Base-by-base conservation (phyloP, 2,797 vertebrate genomes). In the Chlorospingus flavigularis region DNA sequence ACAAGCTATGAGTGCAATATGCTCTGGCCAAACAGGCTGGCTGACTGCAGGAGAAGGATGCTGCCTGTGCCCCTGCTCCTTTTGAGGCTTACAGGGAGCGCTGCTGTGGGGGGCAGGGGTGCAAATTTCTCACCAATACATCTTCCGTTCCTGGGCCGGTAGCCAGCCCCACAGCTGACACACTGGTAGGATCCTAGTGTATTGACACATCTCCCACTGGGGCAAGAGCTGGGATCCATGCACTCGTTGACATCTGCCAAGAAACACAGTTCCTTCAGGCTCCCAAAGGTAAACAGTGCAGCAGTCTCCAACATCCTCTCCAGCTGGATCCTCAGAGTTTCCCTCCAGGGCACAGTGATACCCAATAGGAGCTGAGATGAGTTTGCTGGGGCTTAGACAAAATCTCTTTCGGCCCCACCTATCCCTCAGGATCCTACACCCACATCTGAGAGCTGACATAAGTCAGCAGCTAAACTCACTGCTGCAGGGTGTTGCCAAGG, bases 181-280 rank as follows among this genome's bases (percentile, higher is more conserved):
- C 98, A 99, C 31, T 96, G 95, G 94, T 98, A 99, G 35, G 99
- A 99, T 23, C 99, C 99, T 2, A 91, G 95, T 0, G 98, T 95
- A 96, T 99, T 99, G 90, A 98, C 91, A 92, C 99, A 99, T 97
- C 98, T 98, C 90, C 98, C 98, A 1, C 93, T 97, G 1, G 97
- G 98, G 94, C 99, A 99, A 96, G 98, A 98, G 76, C 97, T 98
- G 8, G 97, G 97, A 75, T 99, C 98, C 40, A 95, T 51, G 58
- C 99, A 99, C 97, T 99, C 99, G 0, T 99, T 97, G 5, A 98
- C 58, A 95, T 99, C 99, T 98, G 97, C n/a, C 97, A 97, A 97
- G 94, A 70, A 95, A 95, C 62, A 86, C n/a, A 77, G 20, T 47
- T 54, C 35, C 70, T 86, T 94, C 65, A 95, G 74, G 40, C 25